These are phyloP conservation scores for Cherax quadricarinatus DNA, from an alignment of 1,140 invertebrate genomes.

Conservation along the genomic window DNA sequence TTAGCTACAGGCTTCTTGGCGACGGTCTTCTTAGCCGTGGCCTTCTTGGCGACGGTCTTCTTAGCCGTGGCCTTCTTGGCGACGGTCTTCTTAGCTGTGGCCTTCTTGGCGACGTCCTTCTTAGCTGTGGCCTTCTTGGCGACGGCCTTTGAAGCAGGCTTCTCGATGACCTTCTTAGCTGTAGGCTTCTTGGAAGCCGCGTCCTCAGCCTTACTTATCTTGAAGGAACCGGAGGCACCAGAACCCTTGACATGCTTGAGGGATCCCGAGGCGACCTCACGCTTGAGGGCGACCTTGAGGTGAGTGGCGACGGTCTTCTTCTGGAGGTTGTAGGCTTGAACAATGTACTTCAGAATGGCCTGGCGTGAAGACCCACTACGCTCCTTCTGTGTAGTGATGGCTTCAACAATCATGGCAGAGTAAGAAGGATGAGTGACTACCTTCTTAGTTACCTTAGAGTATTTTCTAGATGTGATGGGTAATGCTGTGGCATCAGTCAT, in stretches of 20 bases:
- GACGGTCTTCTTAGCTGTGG: constrained; percentile 20
- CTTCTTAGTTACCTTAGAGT: constrained; percentile 35
- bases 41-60: constrained; percentile 29
- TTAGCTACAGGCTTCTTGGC: constrained; percentile 34
- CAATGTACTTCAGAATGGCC: constrained; percentile 56
- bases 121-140: not conserved
- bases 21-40: constrained; percentile 9
- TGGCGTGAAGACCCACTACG: constrained; percentile 54
- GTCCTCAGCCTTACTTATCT: not conserved
- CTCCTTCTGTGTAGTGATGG: constrained; percentile 47
- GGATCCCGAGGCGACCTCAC: constrained; percentile 13
- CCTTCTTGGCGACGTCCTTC: not conserved
- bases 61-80: constrained; percentile 32
- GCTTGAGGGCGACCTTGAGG: constrained; percentile 48
- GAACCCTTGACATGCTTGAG: constrained; percentile 54
- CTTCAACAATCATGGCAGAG: constrained; percentile 41
- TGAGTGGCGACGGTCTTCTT: constrained; percentile 35
- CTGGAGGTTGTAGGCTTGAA: constrained; percentile 38
- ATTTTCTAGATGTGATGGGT: constrained; percentile 1
- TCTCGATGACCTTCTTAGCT: too few species aligned
- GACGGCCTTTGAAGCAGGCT: not conserved
- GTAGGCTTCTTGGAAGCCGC: too few species aligned
- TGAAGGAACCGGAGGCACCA: constrained; percentile 62
- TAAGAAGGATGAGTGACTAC: constrained; percentile 73
- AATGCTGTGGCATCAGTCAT: constrained; percentile 33